Conservation (phyloP, 2,113 vertebrate genomes). For the Epinephelus lanceolatus region DNA sequence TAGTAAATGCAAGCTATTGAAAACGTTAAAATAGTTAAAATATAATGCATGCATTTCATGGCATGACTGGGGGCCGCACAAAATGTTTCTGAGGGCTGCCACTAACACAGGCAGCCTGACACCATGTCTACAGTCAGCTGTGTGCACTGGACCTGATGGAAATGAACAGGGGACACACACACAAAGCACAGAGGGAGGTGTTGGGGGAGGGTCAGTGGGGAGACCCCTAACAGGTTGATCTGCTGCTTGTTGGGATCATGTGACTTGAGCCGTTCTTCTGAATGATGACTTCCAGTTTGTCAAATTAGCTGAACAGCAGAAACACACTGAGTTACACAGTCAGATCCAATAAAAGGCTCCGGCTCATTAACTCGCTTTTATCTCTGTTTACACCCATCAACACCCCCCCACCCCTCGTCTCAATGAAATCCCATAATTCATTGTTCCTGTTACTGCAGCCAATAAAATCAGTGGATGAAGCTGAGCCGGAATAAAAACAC, state of each 20-base stretch:
- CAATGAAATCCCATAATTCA: conserved; percentile 53
- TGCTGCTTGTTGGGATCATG: neutral
- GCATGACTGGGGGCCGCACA: too few relatives aligned
- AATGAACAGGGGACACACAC: too few relatives aligned
- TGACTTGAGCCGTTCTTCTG: neutral
- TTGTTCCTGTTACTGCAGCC: conserved; percentile 55
- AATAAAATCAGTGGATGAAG: conserved; percentile 58
- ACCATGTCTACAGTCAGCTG: too few relatives aligned
- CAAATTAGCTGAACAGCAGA: conserved; percentile 23
- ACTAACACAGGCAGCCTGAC: too few relatives aligned
- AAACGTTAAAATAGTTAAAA: too few relatives aligned
- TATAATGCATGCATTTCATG: too few relatives aligned
- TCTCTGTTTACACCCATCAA: conserved; percentile 46
- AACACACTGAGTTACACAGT: conserved; percentile 18
- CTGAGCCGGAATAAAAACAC: neutral
- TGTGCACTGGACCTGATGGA: too few relatives aligned
- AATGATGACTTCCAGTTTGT: conserved; percentile 9
- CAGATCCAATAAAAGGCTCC: conserved; percentile 44
- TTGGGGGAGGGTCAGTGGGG: too few relatives aligned
- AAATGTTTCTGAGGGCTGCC: too few relatives aligned
- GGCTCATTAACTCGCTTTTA: conserved; percentile 52
- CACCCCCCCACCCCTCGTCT: neutral
- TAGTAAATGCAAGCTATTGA: too few relatives aligned
- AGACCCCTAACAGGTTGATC: too few relatives aligned
- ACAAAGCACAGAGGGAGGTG: too few relatives aligned